Evolutionary conservation across 2,113 vertebrate genomes (phyloP), one percentile per base, ranked within the genome.

Genomic region (Cairina moschata): DNA sequence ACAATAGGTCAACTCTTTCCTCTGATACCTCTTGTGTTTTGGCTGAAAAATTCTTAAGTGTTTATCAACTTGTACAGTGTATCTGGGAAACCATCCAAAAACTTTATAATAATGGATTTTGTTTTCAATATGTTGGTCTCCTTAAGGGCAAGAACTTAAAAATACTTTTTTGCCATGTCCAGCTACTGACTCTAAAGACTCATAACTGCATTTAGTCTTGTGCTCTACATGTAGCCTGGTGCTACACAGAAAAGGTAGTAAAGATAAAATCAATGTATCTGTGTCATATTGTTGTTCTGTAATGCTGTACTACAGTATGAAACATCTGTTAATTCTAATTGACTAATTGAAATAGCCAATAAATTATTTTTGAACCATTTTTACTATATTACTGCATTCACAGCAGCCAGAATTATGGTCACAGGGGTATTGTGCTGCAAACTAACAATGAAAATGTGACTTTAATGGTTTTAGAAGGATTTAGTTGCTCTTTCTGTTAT

Each of bases 1-100:
- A 15, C 40, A 82, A 34, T 32, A 68, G 6, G 9, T 91, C 48
- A 90, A 40, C 13, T 58, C 26, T 82, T 86, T 86, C 48, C 54
- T 88, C n/a, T 73, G 78, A 67, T 72, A 80, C 25, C 25, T 95
- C 54, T 90, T 76, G 36, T 52, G 48, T 86, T 92, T 63, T 15
- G 14, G 77, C 13, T 93, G 79, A 78, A 84, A 92, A 86, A 84
- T 50, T 84, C 56, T 89, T 25, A 77, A 87, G 73, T 74, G 28
- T 42, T 96, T 86, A 91, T 87, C 42, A 94, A 0, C 72, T 89
- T 91, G 83, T 81, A 20, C 67, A 91, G 59, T 36, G 10, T 78
- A 78, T 59, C 89, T 88, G 87, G 85, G 85, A 97, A 91, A 76
- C 20, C 15, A 80, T 91, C 89, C 77, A 91, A 96, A 74, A 83